A percentile compares a stretch with the other conserved stretches of the same genome.
Evolutionary conservation across 2,797 vertebrate genomes (phyloP).

Genomic region (Austrolebias charrua): DNA sequence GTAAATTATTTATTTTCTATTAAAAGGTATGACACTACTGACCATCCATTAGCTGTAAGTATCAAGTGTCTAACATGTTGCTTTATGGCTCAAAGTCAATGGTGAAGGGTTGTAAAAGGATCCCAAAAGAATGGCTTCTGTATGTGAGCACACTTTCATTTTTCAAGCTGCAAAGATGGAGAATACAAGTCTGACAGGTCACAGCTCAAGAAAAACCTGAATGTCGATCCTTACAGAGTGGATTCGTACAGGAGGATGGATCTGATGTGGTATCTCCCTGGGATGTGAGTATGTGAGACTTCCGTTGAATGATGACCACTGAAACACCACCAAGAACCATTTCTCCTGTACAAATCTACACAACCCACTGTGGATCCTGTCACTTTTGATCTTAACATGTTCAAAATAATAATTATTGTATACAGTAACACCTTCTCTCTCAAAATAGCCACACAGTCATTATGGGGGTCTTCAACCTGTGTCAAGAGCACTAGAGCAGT

Average conservation of each 20-base stretch:
- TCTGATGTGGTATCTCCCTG: neutral
- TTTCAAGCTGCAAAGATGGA: neutral
- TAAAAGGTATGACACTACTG: conserved; percentile 5
- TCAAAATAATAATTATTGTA: too few relatives aligned
- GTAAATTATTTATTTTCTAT: conserved; percentile 15
- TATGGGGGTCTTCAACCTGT: too few relatives aligned
- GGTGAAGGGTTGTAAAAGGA: neutral
- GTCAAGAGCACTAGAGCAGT: too few relatives aligned
- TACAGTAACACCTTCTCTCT: too few relatives aligned
- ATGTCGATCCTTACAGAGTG: neutral
- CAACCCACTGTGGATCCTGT: too few relatives aligned
- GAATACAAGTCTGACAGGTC: neutral
- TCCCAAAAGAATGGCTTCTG: neutral
- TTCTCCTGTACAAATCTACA: too few relatives aligned
- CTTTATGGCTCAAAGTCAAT: conserved; percentile 1
- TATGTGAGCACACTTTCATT: neutral
- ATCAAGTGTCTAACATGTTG: neutral
- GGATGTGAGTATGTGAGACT: too few relatives aligned
- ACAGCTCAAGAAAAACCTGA: conserved; percentile 5
- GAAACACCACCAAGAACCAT: too few relatives aligned
- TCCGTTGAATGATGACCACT: too few relatives aligned
- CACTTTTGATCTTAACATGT: too few relatives aligned
- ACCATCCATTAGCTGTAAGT: conserved; percentile 1
- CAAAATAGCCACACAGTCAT: too few relatives aligned
- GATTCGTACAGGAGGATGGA: neutral